Evolutionary conservation across 2,888 invertebrate species (phyloP), one percentile per base, ranked within the genome.

Genomic region (Drosophila subquinaria): DNA sequence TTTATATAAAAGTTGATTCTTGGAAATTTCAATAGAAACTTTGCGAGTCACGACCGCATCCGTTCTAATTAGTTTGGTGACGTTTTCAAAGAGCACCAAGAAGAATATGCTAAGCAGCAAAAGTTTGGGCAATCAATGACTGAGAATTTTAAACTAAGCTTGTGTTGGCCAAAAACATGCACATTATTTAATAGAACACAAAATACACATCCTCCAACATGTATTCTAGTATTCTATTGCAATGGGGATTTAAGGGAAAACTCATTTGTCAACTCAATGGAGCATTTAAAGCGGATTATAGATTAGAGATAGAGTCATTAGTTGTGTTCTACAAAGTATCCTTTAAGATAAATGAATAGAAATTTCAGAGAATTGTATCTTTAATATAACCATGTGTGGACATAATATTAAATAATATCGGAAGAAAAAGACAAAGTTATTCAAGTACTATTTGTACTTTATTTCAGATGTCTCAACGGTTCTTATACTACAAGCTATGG

Each of bases 251-350:
- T 6, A 10, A 4, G 15, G 13, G 13, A 9, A 23, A 45, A 20
- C 36, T 50, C 53, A 51, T 17, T 60, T 60, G 55, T 42, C 55
- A 33, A 47, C 55, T 55, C 66, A 74, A 62, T 69, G 57, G 53
- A 69, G 53, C 62, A 53, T 17, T 35, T 20, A 69, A 73, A 69
- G 60, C 40, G 72, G 73, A 72, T 72, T 67, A 67, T 56, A 40
- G 61, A 27, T 55, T 60, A 66, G 35, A 45, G 35, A 59, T 72
- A 40, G 27, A 15, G 15, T 23, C n/a, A n/a, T 10, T 38, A 10
- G 4, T 15, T 38, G 27, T 27, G 38, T n/a, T 38, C n/a, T 23
- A 5, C 11, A n/a, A n/a, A 20, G 11, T 20, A 20, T 5, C 20
- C 43, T 43, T 43, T 11, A 20, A n/a, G 13, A 36, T 13, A 36